Base-by-base conservation (phyloP, 2,888 invertebrate species). In the Drosophila longiperda region DNA sequence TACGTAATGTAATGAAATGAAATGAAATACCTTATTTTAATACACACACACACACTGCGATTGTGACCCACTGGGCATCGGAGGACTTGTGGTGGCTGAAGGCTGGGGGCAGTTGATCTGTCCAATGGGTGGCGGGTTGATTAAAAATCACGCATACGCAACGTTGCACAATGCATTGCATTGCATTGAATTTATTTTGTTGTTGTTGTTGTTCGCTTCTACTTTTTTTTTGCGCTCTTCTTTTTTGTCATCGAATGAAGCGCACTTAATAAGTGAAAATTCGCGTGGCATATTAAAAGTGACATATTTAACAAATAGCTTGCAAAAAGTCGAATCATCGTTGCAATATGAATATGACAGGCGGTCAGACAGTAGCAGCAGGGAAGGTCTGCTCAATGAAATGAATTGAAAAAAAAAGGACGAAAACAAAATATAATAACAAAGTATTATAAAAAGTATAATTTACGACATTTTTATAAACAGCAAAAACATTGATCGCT, bases 241-340 rank as follows among this genome's bases (percentile, higher is more conserved):
- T 42, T 59, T 70, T 79, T 75, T 75, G 64, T 45, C 67, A 74
- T 72, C 59, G 83, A 80, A 77, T 77, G 79, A 77, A 81, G 82
- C 83, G 75, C 73, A 80, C 84, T 83, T 83, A 84, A 82, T 84
- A 84, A 84, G 83, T 84, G 84, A 82, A 83, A 83, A 84, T 79
- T 77, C 66, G 79, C 67, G 73, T 73, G 82, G 82, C 83, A 82
- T 83, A 83, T 83, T 84, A 84, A 84, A 84, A 82, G 75, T 84
- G 83, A 84, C 83, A 83, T 82, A 83, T 84, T 83, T 83, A 84
- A 83, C 82, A 81, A 84, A 81, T 83, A 83, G 69, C 80, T 75
- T 62, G 73, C 70, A 79, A 75, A 82, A 82, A 75, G 71, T 77
- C 75, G 63, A 73, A 75, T 75, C 76, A 81, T 53, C 64, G 50